Base-by-base conservation (phyloP, 2,888 invertebrate genomes). In the Megamerina dolium region DNA sequence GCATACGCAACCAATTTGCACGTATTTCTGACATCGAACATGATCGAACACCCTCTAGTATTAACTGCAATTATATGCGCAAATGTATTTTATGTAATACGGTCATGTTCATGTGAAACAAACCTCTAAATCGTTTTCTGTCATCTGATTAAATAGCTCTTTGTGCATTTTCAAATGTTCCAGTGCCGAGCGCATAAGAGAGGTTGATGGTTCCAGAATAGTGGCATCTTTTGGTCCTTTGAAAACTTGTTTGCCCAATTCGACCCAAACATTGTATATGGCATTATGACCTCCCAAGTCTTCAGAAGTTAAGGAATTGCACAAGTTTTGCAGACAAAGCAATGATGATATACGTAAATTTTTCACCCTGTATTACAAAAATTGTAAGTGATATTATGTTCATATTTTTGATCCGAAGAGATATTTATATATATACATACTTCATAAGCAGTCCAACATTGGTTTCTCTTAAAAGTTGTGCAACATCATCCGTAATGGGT, bases 111-210 rank as follows among this genome's bases (percentile, higher is more conserved):
- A 23, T 23, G 10, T 23, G 10, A 8, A 23, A 23, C 10, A 8
- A 42, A 64, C 61, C 68, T 80, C 74, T 50, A 82, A 74, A 62
- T 82, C 81, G 35, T 72, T 70, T 38, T 77, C 56, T 5, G 76
- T 75, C 57, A 81, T 70, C 53, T 78, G 74, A 53, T 70, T 73
- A 51, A 81, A 81, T 31, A 78, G 67, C 4, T 68, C 66, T 34
- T 70, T 65, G 3, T 64, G 62, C 17, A 73, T 66, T 51, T 80
- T 80, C 36, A 86, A 74, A 70, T 81, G 81, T 58, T 83, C 81
- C 31, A 85, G 68, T 2, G 82, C 76, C n/a, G 85, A 82, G 53
- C 86, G 76, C 82, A 87, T 81, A 1, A 83, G 80, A 4, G 84
- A 79, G 1, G 85, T 84, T 2, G 81, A 77, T 1, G 86, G 82